Conservation (phyloP, 92 coral and sea anemone species). For the Zoanthus sociatus region DNA sequence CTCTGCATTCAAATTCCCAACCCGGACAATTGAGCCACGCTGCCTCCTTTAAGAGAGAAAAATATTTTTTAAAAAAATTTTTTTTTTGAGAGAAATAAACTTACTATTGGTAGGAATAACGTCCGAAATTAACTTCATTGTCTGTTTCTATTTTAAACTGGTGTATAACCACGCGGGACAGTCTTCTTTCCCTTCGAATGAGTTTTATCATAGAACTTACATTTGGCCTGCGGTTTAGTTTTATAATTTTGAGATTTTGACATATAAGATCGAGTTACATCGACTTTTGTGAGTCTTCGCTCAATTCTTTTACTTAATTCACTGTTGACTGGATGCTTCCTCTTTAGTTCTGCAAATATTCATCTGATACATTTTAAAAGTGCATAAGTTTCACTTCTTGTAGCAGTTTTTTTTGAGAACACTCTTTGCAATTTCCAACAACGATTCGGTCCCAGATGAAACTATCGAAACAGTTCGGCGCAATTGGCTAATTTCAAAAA, state of each 20-base stretch:
- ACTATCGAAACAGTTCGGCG: conserved; percentile 45
- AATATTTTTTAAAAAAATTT: too few relatives aligned
- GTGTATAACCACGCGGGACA: conserved; percentile 16
- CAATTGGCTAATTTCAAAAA: conserved; percentile 41
- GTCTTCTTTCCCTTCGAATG: conserved; percentile 19
- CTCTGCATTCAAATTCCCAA: too few relatives aligned
- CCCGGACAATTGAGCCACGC: too few relatives aligned
- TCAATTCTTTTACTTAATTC: conserved; percentile 5
- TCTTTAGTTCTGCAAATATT: conserved; percentile 53
- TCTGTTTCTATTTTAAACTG: too few relatives aligned
- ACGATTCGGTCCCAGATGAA: conserved; percentile 46
- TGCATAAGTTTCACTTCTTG: conserved; percentile 64
- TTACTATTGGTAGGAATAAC: too few relatives aligned
- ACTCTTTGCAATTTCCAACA: conserved; percentile 56
- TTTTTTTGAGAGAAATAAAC: too few relatives aligned
- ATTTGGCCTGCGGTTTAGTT: neutral
- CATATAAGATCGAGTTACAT: neutral
- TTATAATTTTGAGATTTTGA: neutral
- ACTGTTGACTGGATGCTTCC: conserved; percentile 3
- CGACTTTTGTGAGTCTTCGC: neutral
- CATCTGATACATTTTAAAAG: conserved; percentile 58
- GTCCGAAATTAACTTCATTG: too few relatives aligned
- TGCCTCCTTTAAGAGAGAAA: too few relatives aligned
- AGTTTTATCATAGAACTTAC: conserved; percentile 7
- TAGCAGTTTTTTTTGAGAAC: conserved; percentile 46